These are phyloP conservation scores for Ctenoplectra terminalis DNA, from an alignment of 1,140 invertebrate genomes.

Conservation along the genomic window DNA sequence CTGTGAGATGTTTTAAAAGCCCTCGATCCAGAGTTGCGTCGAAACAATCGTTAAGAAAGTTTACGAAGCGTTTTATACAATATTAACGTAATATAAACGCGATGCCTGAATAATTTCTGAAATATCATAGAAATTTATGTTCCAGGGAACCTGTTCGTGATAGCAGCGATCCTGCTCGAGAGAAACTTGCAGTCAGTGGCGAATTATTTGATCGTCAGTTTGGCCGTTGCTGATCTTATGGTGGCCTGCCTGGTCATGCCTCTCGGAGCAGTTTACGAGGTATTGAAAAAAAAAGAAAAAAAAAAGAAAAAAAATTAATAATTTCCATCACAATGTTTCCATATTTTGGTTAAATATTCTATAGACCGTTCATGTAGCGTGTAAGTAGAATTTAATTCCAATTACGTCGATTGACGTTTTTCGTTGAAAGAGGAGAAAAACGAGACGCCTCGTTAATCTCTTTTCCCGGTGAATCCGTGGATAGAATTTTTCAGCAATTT, in stretches of 20 bases:
- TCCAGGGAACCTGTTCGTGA: conserved; percentile 98
- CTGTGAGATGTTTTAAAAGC: not conserved
- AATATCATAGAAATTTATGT: conserved; percentile 57
- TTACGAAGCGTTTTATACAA: no score
- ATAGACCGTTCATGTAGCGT: not conserved
- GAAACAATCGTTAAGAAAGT: not conserved
- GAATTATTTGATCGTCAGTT: conserved; percentile 96
- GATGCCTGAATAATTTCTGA: not conserved
- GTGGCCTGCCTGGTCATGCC: conserved; percentile 98
- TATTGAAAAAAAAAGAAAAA: no score
- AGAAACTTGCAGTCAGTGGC: conserved; percentile 96
- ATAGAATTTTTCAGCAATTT: not conserved
- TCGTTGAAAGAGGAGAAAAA: not conserved
- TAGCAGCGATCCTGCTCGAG: conserved; percentile 97
- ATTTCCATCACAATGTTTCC: no score
- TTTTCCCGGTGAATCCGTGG: not conserved
- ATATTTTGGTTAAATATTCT: no score
- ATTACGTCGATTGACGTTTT: not conserved
- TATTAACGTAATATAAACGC: not conserved
- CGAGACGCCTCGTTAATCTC: not conserved
- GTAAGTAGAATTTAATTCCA: not conserved
- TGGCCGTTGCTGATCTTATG: conserved; percentile 97
- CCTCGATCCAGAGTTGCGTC: not conserved
- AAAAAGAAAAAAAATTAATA: no score
- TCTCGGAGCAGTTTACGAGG: conserved; percentile 91